A percentile compares a stretch with the other conserved stretches of the same genome.
Evolutionary conservation across 2,797 vertebrate species (phyloP).

Genomic region (Anguilla megastoma): DNA sequence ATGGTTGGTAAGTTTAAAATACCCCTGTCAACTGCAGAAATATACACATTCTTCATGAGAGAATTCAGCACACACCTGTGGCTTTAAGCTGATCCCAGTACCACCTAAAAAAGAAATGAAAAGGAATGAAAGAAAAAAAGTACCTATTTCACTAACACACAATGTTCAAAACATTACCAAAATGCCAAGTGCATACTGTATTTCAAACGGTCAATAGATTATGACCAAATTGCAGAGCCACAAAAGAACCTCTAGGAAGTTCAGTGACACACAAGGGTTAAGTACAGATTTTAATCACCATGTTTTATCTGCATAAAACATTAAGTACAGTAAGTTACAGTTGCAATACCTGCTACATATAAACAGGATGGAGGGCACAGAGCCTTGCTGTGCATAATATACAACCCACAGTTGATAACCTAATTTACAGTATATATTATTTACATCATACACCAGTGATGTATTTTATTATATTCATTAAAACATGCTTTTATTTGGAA

Average conservation of each 20-base stretch:
- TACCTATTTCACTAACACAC: background rate
- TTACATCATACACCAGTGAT: background rate
- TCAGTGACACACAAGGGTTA: background rate
- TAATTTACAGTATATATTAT: background rate
- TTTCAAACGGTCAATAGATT: background rate
- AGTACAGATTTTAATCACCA: constrained; percentile 1
- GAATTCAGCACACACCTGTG: no score
- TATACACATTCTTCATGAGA: background rate
- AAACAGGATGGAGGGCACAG: background rate
- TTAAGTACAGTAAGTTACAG: background rate
- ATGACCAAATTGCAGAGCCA: background rate
- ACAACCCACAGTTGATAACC: background rate
- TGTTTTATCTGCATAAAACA: background rate
- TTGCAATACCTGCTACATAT: background rate
- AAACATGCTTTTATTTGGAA: background rate
- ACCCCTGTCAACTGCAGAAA: background rate
- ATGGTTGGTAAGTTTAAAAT: no score
- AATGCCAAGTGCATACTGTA: background rate
- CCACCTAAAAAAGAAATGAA: background rate
- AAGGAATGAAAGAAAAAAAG: background rate
- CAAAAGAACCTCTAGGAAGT: background rate
- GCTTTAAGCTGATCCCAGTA: no score
- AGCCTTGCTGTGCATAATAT: background rate
- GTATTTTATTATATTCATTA: background rate
- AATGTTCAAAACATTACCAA: background rate